Evolutionary conservation across 2,113 vertebrate genomes (phyloP).

Genomic region (Pygoscelis antarcticus): DNA sequence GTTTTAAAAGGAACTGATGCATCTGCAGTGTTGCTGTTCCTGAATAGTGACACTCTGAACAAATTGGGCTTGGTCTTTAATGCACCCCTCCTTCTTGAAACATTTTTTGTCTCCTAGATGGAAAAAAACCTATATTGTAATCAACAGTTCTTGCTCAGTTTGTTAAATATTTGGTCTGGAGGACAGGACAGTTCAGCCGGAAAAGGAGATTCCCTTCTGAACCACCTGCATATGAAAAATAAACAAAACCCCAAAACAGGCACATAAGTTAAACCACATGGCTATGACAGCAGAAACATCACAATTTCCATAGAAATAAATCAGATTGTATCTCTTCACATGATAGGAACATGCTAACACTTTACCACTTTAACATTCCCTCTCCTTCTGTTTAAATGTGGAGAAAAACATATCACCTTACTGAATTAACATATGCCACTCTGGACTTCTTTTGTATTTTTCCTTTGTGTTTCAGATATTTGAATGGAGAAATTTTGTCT

Average conservation of each 20-base stretch:
- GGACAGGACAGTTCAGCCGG: neutral
- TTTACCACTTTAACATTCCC: neutral
- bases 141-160: neutral
- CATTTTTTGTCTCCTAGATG: neutral
- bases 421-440: neutral
- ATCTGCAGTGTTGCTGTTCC: neutral
- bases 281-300: neutral
- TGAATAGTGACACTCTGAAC: neutral
- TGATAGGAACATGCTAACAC: neutral
- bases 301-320: neutral
- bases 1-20: neutral
- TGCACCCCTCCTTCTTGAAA: neutral
- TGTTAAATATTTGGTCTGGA: neutral
- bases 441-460: neutral
- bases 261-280: neutral
- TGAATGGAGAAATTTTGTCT: neutral
- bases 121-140: neutral
- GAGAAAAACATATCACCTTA: neutral
- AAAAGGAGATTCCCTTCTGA: neutral
- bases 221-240: neutral
- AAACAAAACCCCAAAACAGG: neutral
- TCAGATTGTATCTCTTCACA: neutral
- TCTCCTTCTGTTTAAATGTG: neutral
- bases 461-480: neutral
- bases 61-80: neutral